Percentiles rank a stretch among this genome's conserved stretches.
Evolutionary conservation across 1,140 invertebrate genomes (phyloP).

Genomic region (Drosophila lowei): DNA sequence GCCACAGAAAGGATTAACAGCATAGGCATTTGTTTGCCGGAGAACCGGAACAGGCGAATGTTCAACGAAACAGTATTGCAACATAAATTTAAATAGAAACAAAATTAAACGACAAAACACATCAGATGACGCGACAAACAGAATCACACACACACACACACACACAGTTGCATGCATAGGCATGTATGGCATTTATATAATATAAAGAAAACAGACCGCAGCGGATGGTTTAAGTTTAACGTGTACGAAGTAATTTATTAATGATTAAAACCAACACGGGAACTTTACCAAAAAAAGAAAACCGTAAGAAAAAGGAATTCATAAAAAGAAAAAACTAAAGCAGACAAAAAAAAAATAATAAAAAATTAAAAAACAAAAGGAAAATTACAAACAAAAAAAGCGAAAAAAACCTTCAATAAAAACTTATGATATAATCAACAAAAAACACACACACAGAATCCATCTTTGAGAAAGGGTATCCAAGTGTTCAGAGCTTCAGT

Average conservation of each 20-base stretch:
- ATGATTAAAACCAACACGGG: conserved; percentile 52
- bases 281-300: conserved; percentile 50
- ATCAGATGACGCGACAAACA: conserved; percentile 11
- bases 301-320: conserved; percentile 36
- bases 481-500: no score
- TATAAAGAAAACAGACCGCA: conserved; percentile 44
- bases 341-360: conserved; percentile 46
- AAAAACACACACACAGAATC: conserved; percentile 51
- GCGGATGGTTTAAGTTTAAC: conserved; percentile 75
- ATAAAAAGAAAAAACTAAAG: conserved; percentile 48
- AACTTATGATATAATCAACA: conserved; percentile 83
- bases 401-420: conserved; percentile 81
- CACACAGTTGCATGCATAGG: conserved; percentile 35
- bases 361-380: conserved; percentile 45
- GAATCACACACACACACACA: conserved; percentile 36
- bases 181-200: conserved; percentile 78
- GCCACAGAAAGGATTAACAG: conserved; percentile 2
- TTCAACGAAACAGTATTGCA: conserved; percentile 70
- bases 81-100: conserved; percentile 23
- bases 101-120: conserved; percentile 28
- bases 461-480: not conserved
- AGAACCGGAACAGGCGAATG: conserved; percentile 19
- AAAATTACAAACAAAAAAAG: conserved; percentile 53
- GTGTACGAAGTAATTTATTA: conserved; percentile 76
- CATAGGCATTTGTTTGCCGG: conserved; percentile 38